A percentile compares a stretch with the other conserved stretches of the same genome.
phyloP scores from a whole-genome alignment of 2,113 vertebrate genomes.

The Brachyistius frenatus region DNA sequence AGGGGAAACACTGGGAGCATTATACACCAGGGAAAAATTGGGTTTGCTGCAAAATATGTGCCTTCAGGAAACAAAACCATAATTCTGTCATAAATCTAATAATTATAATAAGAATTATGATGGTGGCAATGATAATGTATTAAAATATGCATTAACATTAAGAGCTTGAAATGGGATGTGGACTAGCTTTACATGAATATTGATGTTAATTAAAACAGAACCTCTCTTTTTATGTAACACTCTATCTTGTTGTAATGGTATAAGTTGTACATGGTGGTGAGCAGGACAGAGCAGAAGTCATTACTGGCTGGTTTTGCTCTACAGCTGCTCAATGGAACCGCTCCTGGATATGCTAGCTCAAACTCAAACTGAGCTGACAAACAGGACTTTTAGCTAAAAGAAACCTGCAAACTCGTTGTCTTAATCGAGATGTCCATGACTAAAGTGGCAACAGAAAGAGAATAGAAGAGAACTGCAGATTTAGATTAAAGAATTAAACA shows the following conservation, averaged over 20 bases:
- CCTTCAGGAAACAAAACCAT: constrained; percentile 78
- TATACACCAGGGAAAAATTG: constrained; percentile 63
- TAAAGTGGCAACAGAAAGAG: neutral
- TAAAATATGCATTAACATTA: constrained; percentile 85
- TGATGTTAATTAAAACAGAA: constrained; percentile 84
- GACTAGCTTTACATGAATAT: constrained; percentile 80
- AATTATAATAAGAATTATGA: constrained; percentile 84
- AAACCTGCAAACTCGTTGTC: neutral
- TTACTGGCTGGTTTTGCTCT: constrained; percentile 49
- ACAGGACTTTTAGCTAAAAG: neutral
- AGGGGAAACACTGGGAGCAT: constrained; percentile 52
- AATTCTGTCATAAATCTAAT: constrained; percentile 81
- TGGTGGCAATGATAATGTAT: constrained; percentile 82
- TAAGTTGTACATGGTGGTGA: constrained; percentile 41
- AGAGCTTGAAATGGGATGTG: constrained; percentile 75
- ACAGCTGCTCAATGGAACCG: constrained; percentile 47
- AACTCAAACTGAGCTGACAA: neutral
- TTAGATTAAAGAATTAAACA: neutral
- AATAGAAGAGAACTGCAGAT: neutral
- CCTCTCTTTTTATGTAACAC: constrained; percentile 73
- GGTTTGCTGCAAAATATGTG: constrained; percentile 74
- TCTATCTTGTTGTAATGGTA: constrained; percentile 70
- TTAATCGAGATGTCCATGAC: too few species aligned
- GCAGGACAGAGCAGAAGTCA: constrained; percentile 42
- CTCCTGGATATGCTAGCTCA: constrained; percentile 24